These are phyloP conservation scores for Lophius americanus DNA, from an alignment of 2,797 vertebrate species.

Conservation along the genomic window DNA sequence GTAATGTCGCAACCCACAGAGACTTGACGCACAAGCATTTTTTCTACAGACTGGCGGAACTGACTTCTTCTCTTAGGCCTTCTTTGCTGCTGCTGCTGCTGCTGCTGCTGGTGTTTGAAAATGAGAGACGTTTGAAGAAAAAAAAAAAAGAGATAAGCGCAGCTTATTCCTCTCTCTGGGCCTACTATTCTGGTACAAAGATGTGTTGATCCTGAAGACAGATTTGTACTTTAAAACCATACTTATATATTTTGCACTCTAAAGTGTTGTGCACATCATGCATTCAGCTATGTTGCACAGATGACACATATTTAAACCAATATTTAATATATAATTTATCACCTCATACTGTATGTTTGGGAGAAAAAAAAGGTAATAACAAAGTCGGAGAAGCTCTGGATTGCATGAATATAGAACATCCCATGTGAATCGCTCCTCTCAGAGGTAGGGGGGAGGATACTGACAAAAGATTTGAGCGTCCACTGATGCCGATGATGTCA, in stretches of 20 bases:
- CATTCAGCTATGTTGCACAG: constrained; percentile 45
- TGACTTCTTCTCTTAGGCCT: constrained; percentile 22
- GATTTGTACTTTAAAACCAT: constrained; percentile 28
- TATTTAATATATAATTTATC: constrained; percentile 78
- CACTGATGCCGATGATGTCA: constrained; percentile 59
- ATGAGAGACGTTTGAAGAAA: constrained; percentile 20
- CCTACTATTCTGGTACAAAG: constrained; percentile 42
- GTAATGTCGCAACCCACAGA: constrained; percentile 45
- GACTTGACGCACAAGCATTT: background rate
- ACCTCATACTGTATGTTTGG: constrained; percentile 46
- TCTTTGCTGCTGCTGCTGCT: constrained; percentile 41
- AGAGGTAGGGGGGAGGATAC: constrained; percentile 24
- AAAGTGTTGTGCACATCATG: constrained; percentile 30
- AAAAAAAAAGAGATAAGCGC: constrained; percentile 35
- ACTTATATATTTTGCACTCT: constrained; percentile 67
- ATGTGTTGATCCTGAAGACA: constrained; percentile 56
- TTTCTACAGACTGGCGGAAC: constrained; percentile 26
- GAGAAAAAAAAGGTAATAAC: constrained; percentile 11
- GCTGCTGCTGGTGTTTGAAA: constrained; percentile 42
- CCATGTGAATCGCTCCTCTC: constrained; percentile 19
- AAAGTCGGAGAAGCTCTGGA: constrained; percentile 30
- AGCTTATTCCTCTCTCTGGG: constrained; percentile 24
- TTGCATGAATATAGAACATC: constrained; percentile 28
- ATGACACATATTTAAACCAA: constrained; percentile 67
- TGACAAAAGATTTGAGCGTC: constrained; percentile 57